Conservation (phyloP, 2,888 invertebrate genomes). For the Nasonia oneida region DNA sequence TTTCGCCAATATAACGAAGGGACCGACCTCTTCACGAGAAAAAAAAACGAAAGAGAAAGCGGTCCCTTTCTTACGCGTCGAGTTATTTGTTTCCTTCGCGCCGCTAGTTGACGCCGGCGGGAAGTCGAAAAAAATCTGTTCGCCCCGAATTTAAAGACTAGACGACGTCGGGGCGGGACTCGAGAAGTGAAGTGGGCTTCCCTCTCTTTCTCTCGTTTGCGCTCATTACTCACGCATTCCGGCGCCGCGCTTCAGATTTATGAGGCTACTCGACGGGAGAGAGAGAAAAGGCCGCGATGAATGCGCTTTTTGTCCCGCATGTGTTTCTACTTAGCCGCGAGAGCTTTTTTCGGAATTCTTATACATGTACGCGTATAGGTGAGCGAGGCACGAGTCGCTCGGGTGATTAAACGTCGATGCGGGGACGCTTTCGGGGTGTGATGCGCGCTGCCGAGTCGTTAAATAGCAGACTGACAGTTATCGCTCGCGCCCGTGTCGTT, state of each 20-base stretch:
- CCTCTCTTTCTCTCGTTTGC: neutral
- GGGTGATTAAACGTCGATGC: neutral
- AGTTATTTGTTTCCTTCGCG: constrained; percentile 51
- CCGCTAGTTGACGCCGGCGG: constrained; percentile 34
- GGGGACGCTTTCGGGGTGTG: neutral
- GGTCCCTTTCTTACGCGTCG: constrained; percentile 7
- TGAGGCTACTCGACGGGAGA: constrained; percentile 60
- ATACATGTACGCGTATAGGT: neutral
- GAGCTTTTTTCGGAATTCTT: constrained; percentile 20
- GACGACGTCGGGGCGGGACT: neutral
- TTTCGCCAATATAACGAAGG: neutral
- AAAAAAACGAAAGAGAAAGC: neutral
- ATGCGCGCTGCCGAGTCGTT: neutral
- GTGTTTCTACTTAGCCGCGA: constrained; percentile 56
- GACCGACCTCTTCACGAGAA: neutral
- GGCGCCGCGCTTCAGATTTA: constrained; percentile 61
- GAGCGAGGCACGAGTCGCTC: neutral
- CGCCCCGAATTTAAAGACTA: constrained; percentile 43
- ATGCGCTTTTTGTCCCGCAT: constrained; percentile 64
- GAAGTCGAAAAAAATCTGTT: constrained; percentile 55
- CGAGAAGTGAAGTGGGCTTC: constrained; percentile 16
- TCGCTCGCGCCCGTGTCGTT: neutral
- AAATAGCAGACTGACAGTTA: constrained; percentile 15
- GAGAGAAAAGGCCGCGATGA: constrained; percentile 49
- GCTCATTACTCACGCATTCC: constrained; percentile 66